phyloP scores from a whole-genome alignment of 2,888 invertebrate genomes.

The Dimorphilus gyrociliatus region DNA sequence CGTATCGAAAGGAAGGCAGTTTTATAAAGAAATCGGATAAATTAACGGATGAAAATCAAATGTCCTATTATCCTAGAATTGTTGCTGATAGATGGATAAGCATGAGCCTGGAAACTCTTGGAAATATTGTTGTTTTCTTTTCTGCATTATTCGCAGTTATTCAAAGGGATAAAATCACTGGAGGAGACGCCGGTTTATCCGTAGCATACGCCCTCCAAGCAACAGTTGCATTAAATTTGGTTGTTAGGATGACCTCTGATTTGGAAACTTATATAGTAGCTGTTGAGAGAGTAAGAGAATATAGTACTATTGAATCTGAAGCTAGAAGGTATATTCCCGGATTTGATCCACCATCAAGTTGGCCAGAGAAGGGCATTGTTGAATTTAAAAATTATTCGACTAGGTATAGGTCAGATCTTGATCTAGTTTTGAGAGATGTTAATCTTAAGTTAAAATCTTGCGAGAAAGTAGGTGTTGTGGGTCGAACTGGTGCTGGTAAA shows the following conservation, averaged over 20 bases:
- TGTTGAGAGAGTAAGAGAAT: slow-evolving; percentile 13
- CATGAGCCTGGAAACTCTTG: slow-evolving; percentile 11
- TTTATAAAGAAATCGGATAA: slow-evolving; percentile 4
- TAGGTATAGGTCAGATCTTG: slow-evolving; percentile 40
- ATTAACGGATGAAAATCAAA: slow-evolving; percentile 8
- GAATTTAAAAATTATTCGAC: slow-evolving; percentile 17
- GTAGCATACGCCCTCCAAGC: slow-evolving; percentile 13
- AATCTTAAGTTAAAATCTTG: slow-evolving; percentile 8
- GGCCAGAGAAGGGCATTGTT: slow-evolving; percentile 30
- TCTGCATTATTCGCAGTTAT: slow-evolving; percentile 11
- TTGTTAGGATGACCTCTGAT: slow-evolving; percentile 11
- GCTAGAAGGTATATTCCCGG: slow-evolving; percentile 12
- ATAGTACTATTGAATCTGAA: slow-evolving; percentile 9
- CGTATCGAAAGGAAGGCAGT: slow-evolving; percentile 5
- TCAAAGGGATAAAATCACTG: slow-evolving; percentile 6
- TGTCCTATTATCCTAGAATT: slow-evolving; percentile 5
- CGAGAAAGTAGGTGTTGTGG: slow-evolving; percentile 30
- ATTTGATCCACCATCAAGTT: slow-evolving; percentile 15
- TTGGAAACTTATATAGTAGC: slow-evolving; percentile 14
- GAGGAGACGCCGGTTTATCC: slow-evolving; percentile 12
- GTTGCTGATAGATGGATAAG: slow-evolving; percentile 11
- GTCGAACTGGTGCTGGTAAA: slow-evolving; percentile 26
- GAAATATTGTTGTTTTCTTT: slow-evolving; percentile 12
- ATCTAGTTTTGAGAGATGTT: slow-evolving; percentile 33
- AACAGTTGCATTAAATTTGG: slow-evolving; percentile 9